Conservation (phyloP, 2,113 vertebrate genomes). For the Myotis brandtii region DNA sequence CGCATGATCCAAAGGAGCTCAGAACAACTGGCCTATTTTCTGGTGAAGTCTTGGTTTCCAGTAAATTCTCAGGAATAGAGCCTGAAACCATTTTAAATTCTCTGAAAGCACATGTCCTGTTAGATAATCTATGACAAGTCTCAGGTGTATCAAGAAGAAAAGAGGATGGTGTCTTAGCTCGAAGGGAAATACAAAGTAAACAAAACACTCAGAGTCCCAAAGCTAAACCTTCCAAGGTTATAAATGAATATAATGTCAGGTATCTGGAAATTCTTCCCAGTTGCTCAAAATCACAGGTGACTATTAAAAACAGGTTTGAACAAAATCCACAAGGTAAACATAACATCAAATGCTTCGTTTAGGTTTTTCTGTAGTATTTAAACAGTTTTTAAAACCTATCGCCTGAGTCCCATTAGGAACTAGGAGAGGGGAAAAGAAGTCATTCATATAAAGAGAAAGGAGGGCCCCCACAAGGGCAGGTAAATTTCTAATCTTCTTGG, state of each 20-base stretch:
- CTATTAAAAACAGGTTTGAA: background rate
- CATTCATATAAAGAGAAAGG: background rate
- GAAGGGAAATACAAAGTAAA: conserved; percentile 37
- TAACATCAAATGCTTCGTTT: background rate
- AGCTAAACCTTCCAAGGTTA: background rate
- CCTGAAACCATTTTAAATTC: background rate
- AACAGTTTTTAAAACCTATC: background rate
- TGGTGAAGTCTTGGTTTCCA: background rate
- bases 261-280: background rate
- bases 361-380: background rate
- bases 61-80: background rate
- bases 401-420: background rate
- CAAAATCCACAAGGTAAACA: background rate
- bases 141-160: background rate
- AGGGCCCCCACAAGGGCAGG: background rate
- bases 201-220: background rate
- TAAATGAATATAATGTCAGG: background rate
- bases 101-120: background rate
- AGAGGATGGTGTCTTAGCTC: background rate
- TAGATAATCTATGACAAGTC: background rate
- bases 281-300: background rate
- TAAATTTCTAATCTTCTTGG: background rate
- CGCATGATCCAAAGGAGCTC: background rate
- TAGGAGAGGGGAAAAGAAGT: background rate
- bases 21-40: background rate